Percentiles rank a stretch among this genome's conserved stretches.
These are phyloP conservation scores for Malaclemys terrapin DNA, from an alignment of 2,113 vertebrate species.

Conservation along the genomic window DNA sequence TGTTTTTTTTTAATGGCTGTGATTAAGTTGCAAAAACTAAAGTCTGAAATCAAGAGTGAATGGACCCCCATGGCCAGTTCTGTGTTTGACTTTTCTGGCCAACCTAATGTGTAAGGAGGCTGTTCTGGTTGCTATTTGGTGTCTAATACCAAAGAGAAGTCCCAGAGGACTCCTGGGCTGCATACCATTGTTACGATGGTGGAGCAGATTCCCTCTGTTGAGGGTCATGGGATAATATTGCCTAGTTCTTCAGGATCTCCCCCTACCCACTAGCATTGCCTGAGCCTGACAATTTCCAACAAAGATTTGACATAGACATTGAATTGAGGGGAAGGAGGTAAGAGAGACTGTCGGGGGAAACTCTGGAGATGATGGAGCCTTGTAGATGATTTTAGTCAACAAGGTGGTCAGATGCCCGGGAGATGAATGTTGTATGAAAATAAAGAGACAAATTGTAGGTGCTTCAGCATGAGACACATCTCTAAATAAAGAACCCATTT, in stretches of 20 bases:
- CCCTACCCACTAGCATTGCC: neutral
- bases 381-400: neutral
- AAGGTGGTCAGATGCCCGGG: neutral
- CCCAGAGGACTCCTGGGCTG: neutral
- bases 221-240: neutral
- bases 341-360: neutral
- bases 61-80: neutral
- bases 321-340: neutral
- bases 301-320: neutral
- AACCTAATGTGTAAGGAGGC: neutral
- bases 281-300: neutral
- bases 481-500: neutral
- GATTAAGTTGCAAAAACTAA: neutral
- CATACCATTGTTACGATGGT: accelerated
- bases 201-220: neutral
- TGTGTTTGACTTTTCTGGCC: neutral
- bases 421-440: neutral
- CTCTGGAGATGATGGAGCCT: neutral
- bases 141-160: neutral
- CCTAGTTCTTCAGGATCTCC: neutral
- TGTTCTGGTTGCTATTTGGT: neutral
- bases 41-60: neutral
- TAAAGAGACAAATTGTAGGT: neutral
- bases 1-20: neutral
- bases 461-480: neutral